phyloP scores from a whole-genome alignment of 2,113 vertebrate genomes.

The Cavia porcellus region DNA sequence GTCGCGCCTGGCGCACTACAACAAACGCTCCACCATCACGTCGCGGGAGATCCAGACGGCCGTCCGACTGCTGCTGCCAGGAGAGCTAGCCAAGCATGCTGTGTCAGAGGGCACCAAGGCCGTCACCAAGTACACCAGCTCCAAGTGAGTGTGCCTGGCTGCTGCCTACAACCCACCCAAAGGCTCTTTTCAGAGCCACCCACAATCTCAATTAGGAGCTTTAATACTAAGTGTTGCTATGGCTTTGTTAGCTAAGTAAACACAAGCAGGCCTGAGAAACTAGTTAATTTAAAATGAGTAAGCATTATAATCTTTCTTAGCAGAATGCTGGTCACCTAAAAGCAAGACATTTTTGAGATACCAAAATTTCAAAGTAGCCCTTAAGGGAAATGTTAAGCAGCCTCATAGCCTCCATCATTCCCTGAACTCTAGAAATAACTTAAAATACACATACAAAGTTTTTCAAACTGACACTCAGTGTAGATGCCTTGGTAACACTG shows the following conservation, averaged over 20 bases:
- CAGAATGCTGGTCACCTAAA: background rate
- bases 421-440: background rate
- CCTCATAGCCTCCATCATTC: background rate
- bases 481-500: background rate
- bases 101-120: conserved; percentile 68
- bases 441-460: background rate
- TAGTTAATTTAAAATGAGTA: background rate
- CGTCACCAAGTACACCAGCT: conserved; percentile 77
- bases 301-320: background rate
- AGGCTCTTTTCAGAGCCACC: conserved; percentile 68
- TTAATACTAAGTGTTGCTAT: background rate
- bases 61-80: background rate
- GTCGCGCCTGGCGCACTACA: conserved; percentile 66
- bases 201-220: background rate
- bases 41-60: background rate
- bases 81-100: background rate
- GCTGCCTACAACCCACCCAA: conserved; percentile 56
- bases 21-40: conserved; percentile 48
- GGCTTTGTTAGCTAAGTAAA: background rate
- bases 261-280: background rate
- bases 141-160: background rate
- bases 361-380: background rate
- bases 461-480: background rate
- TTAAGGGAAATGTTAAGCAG: background rate
- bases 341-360: background rate